A percentile compares a stretch with the other conserved stretches of the same genome.
Conservation (phyloP, 2,113 vertebrate species). For the Gymnocephalus cernua region DNA sequence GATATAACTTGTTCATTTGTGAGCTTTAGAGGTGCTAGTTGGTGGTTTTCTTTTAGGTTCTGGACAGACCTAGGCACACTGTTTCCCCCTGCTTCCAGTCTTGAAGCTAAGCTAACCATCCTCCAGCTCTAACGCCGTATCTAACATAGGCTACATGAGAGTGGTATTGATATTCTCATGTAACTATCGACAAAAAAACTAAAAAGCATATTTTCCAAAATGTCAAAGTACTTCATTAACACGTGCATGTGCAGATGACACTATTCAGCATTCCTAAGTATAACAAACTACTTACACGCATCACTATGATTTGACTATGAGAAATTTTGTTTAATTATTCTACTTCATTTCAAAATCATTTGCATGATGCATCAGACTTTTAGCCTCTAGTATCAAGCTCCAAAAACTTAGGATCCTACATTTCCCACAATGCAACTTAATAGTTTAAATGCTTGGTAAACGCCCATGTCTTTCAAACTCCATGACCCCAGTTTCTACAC, state of each 20-base stretch:
- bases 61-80: neutral
- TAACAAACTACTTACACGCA: neutral
- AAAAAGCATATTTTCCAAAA: neutral
- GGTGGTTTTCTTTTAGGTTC: neutral
- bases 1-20: neutral
- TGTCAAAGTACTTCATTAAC: neutral
- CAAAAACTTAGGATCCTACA: neutral
- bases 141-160: neutral
- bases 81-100: neutral
- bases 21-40: neutral
- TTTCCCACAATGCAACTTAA: neutral
- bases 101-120: neutral
- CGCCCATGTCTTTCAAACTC: neutral
- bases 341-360: neutral
- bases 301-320: neutral
- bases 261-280: neutral
- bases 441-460: neutral
- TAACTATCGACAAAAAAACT: neutral
- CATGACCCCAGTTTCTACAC: neutral
- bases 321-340: neutral
- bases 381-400: neutral
- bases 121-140: neutral
- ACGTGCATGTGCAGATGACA: neutral
- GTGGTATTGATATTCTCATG: neutral
- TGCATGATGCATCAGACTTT: neutral